Percentiles rank a stretch among this genome's conserved stretches.
These are phyloP conservation scores for Pyrocoelia pectoralis DNA, from an alignment of 2,888 invertebrate genomes.

Conservation along the genomic window DNA sequence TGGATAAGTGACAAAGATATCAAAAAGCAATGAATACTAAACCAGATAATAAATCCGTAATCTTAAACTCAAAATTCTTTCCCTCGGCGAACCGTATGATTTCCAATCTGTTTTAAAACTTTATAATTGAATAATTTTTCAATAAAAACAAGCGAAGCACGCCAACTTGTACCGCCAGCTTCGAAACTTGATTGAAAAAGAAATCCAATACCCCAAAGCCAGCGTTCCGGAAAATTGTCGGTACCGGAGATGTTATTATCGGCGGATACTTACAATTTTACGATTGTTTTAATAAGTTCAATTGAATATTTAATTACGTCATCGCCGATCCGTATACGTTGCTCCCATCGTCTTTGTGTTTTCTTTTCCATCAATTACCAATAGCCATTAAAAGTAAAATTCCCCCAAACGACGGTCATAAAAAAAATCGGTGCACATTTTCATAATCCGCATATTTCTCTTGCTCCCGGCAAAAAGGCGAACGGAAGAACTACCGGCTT, in stretches of 20 bases:
- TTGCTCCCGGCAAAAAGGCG: conserved; percentile 19
- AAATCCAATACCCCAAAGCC: conserved; percentile 50
- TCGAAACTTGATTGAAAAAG: conserved; percentile 53
- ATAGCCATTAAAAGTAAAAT: conserved; percentile 36
- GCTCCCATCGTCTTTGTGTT: not conserved
- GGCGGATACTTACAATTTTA: conserved; percentile 50
- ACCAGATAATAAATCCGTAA: conserved; percentile 39
- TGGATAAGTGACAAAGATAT: conserved; percentile 15
- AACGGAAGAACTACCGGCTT: conserved; percentile 36
- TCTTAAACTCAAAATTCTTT: conserved; percentile 48
- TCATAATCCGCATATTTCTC: conserved; percentile 39
- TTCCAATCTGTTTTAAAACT: conserved; percentile 60
- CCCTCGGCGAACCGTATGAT: conserved; percentile 55
- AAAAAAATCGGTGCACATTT: conserved; percentile 40
- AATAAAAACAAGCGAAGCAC: conserved; percentile 59
- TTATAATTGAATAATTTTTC: conserved; percentile 61
- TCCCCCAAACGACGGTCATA: conserved; percentile 36
- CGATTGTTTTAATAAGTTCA: conserved; percentile 43
- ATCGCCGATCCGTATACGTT: not conserved
- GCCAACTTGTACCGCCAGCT: conserved; percentile 40
- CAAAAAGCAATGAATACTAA: conserved; percentile 37
- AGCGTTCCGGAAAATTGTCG: conserved; percentile 53
- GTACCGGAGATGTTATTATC: conserved; percentile 51
- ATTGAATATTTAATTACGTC: conserved; percentile 33
- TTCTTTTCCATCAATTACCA: conserved; percentile 29